Conservation (phyloP, 1,140 invertebrate species). For the Aphaenogaster rudis region DNA sequence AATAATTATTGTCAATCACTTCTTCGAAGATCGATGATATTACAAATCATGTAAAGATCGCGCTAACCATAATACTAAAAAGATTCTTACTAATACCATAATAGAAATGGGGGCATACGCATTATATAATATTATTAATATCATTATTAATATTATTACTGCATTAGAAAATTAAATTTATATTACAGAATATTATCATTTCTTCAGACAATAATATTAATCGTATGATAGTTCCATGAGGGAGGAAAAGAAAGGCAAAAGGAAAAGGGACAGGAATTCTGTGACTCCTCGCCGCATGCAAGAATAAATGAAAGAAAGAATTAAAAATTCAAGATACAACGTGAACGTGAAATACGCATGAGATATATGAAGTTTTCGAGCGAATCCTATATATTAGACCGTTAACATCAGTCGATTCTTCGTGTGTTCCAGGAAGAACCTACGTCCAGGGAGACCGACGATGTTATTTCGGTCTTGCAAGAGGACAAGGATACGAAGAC, state of each 20-base stretch:
- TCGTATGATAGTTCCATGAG: background rate
- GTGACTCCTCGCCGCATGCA: background rate
- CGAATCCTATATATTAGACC: background rate
- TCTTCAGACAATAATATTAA: constrained; percentile 18
- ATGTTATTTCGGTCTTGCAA: constrained; percentile 16
- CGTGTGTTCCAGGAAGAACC: constrained; percentile 70
- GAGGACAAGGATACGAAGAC: constrained; percentile 59
- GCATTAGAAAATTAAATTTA: constrained; percentile 1
- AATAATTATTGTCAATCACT: constrained; percentile 8
- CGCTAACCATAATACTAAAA: background rate
- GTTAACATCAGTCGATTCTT: constrained; percentile 14
- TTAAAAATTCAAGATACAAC: background rate
- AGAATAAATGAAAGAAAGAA: background rate
- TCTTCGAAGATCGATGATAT: background rate
- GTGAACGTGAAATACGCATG: background rate
- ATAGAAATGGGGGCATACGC: background rate
- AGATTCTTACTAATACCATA: background rate
- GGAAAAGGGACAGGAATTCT: background rate
- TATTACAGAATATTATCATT: background rate
- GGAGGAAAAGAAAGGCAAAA: background rate
- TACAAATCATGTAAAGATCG: background rate
- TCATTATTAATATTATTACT: constrained; percentile 3
- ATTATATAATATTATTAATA: background rate
- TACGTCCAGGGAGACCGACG: constrained; percentile 42
- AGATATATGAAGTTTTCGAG: background rate